phyloP scores from a whole-genome alignment of 2,113 vertebrate genomes.

The Channa argus region DNA sequence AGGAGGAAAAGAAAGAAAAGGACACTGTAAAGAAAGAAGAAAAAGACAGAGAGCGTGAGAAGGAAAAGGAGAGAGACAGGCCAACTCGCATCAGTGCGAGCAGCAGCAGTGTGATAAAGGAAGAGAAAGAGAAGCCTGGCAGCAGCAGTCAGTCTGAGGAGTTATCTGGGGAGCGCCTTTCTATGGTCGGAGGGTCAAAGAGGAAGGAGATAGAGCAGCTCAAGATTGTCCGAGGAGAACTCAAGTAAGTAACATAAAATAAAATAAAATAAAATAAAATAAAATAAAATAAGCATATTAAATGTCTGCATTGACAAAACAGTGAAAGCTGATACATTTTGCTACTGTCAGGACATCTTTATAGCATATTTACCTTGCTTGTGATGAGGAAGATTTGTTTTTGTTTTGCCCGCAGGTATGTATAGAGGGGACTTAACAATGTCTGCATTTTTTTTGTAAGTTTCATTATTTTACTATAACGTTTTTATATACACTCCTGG shows the following conservation, averaged over 20 bases:
- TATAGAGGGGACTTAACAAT: no score
- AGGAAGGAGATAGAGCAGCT: slow-evolving; percentile 92
- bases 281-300: no score
- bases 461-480: no score
- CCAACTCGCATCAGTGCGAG: slow-evolving; percentile 77
- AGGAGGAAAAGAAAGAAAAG: slow-evolving; percentile 87
- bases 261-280: no score
- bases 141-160: slow-evolving; percentile 82
- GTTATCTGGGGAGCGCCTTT: slow-evolving; percentile 68
- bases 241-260: slow-evolving; percentile 87
- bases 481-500: no score
- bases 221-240: slow-evolving; percentile 88
- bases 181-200: slow-evolving; percentile 82
- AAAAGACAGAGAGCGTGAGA: slow-evolving; percentile 84
- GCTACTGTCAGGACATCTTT: no score
- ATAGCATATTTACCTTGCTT: no score
- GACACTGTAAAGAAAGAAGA: slow-evolving; percentile 88
- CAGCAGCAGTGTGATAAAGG: slow-evolving; percentile 70
- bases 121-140: slow-evolving; percentile 78
- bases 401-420: no score
- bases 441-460: no score
- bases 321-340: no score
- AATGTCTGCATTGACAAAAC: neutral
- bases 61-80: slow-evolving; percentile 86
- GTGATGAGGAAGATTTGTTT: no score